Conservation (phyloP, 1,140 invertebrate species). For the Thaumatotibia leucotreta region DNA sequence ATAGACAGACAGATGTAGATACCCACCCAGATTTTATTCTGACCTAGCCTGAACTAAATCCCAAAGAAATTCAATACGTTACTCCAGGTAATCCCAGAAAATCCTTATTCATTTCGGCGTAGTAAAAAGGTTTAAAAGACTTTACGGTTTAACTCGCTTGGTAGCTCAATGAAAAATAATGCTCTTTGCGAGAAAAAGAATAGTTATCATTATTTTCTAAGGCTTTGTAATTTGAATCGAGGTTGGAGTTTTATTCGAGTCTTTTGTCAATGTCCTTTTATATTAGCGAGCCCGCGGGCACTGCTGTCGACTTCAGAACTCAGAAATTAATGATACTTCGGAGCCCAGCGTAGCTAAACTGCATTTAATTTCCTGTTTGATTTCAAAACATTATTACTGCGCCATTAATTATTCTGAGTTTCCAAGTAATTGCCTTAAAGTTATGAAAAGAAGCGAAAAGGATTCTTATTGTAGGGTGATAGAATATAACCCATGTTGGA, state of each 20-base stretch:
- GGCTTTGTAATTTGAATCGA: neutral
- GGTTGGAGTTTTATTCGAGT: conserved; percentile 1
- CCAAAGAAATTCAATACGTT: conserved; percentile 17
- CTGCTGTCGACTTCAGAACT: neutral
- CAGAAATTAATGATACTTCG: conserved; percentile 3
- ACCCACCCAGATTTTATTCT: neutral
- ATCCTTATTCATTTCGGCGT: conserved; percentile 33
- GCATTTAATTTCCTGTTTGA: neutral
- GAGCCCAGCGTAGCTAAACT: neutral
- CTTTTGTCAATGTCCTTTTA: conserved; percentile 5
- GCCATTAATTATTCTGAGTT: neutral
- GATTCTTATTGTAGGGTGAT: too few relatives aligned
- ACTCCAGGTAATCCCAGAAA: conserved; percentile 27
- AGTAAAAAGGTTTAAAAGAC: neutral
- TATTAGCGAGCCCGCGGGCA: neutral
- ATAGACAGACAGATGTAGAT: neutral
- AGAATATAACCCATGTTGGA: too few relatives aligned
- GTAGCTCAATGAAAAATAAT: neutral
- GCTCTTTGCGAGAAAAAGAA: conserved; percentile 1
- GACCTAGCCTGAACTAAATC: neutral
- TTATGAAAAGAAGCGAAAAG: neutral
- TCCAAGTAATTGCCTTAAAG: neutral
- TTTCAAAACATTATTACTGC: neutral
- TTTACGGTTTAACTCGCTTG: neutral
- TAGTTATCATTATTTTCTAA: conserved; percentile 9